A percentile compares a stretch with the other conserved stretches of the same genome.
phyloP scores from a whole-genome alignment of 1,140 invertebrate species.

The Drosophila gunungcola region DNA sequence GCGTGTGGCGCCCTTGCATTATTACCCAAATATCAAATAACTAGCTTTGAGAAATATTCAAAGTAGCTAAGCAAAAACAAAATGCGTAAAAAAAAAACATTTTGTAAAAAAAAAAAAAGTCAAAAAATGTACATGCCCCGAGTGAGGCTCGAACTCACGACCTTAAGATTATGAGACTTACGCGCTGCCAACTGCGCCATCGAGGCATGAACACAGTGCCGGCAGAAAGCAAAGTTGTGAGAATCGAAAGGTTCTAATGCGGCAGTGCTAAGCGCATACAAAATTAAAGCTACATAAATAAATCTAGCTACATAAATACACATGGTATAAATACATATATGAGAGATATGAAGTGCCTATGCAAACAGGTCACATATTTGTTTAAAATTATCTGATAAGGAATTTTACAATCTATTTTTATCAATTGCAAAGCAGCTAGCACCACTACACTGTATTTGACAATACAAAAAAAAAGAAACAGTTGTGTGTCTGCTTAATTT shows the following conservation, averaged over 20 bases:
- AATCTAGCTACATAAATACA: too few relatives aligned
- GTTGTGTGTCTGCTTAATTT: too few relatives aligned
- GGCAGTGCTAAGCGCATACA: background rate
- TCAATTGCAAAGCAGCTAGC: background rate
- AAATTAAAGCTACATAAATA: background rate
- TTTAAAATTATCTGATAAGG: background rate
- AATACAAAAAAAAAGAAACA: too few relatives aligned
- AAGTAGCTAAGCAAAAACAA: conserved; percentile 3
- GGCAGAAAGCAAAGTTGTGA: conserved; percentile 12
- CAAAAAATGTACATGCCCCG: conserved; percentile 88
- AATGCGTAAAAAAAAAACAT: conserved; percentile 2
- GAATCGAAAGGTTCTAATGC: conserved; percentile 2
- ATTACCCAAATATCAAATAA: conserved; percentile 17
- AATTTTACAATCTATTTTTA: background rate
- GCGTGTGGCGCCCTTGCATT: conserved; percentile 2
- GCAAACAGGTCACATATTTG: background rate
- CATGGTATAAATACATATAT: background rate
- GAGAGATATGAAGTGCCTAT: background rate
- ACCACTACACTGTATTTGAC: background rate
- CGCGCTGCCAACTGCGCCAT: conserved; percentile 97
- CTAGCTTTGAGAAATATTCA: background rate
- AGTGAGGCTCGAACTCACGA: conserved; percentile 98
- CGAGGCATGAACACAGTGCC: conserved; percentile 87
- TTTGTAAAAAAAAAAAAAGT: background rate
- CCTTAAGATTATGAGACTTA: conserved; percentile 99